A percentile compares a stretch with the other conserved stretches of the same genome.
phyloP scores from a whole-genome alignment of 2,113 vertebrate species.

The Hucho hucho region DNA sequence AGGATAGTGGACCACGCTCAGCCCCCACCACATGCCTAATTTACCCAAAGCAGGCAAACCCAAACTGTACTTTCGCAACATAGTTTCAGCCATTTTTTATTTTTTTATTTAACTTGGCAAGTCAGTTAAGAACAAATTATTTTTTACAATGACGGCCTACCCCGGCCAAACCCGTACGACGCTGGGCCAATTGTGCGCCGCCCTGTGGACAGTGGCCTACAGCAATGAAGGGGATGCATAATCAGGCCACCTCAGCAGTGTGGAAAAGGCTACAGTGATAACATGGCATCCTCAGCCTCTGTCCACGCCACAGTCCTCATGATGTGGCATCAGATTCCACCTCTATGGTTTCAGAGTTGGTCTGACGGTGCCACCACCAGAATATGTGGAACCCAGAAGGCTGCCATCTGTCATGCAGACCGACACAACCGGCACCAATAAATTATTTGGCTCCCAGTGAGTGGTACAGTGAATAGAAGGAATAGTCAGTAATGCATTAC shows the following conservation, averaged over 20 bases:
- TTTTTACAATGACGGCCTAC: no score
- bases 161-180: no score
- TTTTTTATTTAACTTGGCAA: no score
- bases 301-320: background rate
- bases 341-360: background rate
- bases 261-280: background rate
- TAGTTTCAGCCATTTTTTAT: no score
- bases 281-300: conserved; percentile 10
- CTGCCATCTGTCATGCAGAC: background rate
- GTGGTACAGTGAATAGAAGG: conserved; percentile 1
- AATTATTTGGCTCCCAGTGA: conserved; percentile 27
- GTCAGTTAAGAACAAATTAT: no score
- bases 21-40: background rate
- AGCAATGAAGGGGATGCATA: background rate
- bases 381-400: conserved; percentile 2
- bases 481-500: conserved; percentile 15
- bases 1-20: background rate
- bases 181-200: no score
- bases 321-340: background rate
- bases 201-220: background rate
- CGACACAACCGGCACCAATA: conserved; percentile 16
- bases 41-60: background rate
- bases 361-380: background rate
- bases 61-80: no score
- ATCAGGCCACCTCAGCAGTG: no score